Evolutionary conservation across 1,140 invertebrate genomes (phyloP), one percentile per base, ranked within the genome.

Genomic region (Trypoxylus dichotomus): DNA sequence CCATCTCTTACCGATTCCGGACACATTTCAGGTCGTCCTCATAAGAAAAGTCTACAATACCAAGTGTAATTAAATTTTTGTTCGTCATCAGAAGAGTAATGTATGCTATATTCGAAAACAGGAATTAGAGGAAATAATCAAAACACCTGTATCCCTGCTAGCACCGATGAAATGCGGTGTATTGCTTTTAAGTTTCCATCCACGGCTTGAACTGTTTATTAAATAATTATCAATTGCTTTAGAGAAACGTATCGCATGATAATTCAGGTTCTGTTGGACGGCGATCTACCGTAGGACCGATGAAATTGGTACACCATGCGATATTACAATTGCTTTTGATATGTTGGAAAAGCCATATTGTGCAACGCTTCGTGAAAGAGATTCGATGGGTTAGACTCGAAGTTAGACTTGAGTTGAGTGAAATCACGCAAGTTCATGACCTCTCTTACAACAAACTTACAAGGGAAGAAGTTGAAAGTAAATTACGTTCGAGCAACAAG

Each of bases 281-380:
- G 25, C 89, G 95, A 74, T 96, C 96, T 85, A 96, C 98, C n/a
- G n/a, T 0, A 91, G 98, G 80, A 99, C 98, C 5, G 98, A 99
- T 89, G 97, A 99, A 89, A 96, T 99, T 79, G 96, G 96, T n/a
- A 97, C 99, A 83, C 98, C 98, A 27, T 99, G 97, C 89, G 98
- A 96, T 77, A 94, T 99, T 60, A 99, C 98, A 0, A 92, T 99
- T 74, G 98, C 99, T 88, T 99, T 99, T 90, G 98, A 99, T 87
- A 96, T 95, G 0, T 85, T 97, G 0, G 95, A 96, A 84, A 90
- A 90, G 78, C 96, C 97, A 0, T 91, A 96, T 84, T 94, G 94
- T 76, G 98, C 95, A 0, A 99, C 98, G 0, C 88, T 99, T 2
- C 89, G 98, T 78, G 97, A 99, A 88, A 89, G 98, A 81, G 96